Evolutionary conservation across 2,797 vertebrate genomes (phyloP).

Genomic region (Cyclura pinguis): DNA sequence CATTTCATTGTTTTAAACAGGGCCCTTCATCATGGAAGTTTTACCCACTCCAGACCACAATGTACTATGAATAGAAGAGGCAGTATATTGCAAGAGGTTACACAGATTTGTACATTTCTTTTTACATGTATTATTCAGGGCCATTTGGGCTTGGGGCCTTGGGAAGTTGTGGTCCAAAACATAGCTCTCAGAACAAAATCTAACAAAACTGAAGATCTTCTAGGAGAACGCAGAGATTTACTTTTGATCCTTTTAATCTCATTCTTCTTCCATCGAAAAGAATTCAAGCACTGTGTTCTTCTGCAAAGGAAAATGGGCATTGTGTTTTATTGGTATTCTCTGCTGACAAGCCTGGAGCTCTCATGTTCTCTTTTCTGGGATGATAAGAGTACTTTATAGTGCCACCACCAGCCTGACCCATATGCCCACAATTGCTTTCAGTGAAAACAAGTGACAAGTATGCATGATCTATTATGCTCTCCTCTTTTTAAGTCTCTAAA

Average conservation of each 20-base stretch:
- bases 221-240: background rate
- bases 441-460: conserved; percentile 21
- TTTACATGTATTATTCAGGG: background rate
- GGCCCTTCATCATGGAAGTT: background rate
- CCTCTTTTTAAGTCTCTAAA: conserved; percentile 35
- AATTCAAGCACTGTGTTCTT: background rate
- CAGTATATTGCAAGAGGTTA: background rate
- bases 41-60: background rate
- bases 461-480: background rate
- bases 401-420: background rate
- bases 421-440: background rate
- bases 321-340: background rate
- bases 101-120: background rate
- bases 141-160: background rate
- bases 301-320: background rate
- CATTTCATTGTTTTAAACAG: too few relatives aligned
- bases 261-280: background rate
- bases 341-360: background rate
- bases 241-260: background rate
- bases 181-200: background rate
- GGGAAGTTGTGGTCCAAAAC: too few relatives aligned
- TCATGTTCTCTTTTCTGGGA: conserved; percentile 10
- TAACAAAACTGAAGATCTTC: background rate
- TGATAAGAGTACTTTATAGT: background rate
- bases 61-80: background rate